Evolutionary conservation across 2,113 vertebrate genomes (phyloP).

Genomic region (Xiphophorus maculatus): DNA sequence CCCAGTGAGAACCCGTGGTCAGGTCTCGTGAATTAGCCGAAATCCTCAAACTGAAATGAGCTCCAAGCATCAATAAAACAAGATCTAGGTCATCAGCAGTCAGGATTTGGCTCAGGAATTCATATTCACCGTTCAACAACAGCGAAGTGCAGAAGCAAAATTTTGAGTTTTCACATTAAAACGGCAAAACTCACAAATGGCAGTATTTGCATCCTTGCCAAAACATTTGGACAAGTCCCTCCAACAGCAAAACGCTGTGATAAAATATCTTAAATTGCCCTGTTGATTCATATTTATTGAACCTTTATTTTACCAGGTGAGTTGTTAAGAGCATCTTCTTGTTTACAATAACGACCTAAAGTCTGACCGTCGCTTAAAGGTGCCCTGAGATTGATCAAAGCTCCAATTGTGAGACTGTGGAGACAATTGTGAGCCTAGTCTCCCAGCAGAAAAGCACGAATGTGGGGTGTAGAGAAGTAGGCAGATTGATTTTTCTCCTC

Average conservation of each 20-base stretch:
- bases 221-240: background rate
- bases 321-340: too few relatives aligned
- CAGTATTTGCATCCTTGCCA: background rate
- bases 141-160: background rate
- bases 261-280: background rate
- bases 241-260: background rate
- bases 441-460: conserved; percentile 8
- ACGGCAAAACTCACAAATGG: background rate
- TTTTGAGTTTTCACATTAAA: background rate
- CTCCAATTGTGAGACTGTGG: background rate
- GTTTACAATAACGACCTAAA: too few relatives aligned
- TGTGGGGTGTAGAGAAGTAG: conserved; percentile 36
- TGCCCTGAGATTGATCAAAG: background rate
- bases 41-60: background rate
- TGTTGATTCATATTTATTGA: too few relatives aligned
- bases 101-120: background rate
- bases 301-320: too few relatives aligned
- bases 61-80: background rate
- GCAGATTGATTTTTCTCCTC: conserved; percentile 56
- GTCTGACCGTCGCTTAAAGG: background rate
- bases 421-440: conserved; percentile 1
- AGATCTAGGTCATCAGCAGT: background rate
- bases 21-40: background rate
- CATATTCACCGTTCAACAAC: background rate
- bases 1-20: background rate